phyloP scores from a whole-genome alignment of 2,113 vertebrate species.

The Chroicocephalus ridibundus region DNA sequence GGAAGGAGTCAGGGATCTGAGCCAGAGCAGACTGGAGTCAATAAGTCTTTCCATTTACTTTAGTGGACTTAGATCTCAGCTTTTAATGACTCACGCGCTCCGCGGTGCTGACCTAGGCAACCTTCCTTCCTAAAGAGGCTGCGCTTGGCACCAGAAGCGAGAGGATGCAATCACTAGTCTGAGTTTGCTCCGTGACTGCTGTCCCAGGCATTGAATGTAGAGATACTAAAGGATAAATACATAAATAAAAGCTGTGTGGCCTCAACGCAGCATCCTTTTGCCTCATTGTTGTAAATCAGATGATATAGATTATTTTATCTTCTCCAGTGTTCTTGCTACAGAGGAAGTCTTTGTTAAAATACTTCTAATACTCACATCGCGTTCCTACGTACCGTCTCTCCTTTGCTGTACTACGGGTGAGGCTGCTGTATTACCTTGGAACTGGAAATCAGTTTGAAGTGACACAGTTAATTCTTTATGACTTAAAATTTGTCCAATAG shows the following conservation, averaged over 20 bases:
- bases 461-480: background rate
- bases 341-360: background rate
- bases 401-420: background rate
- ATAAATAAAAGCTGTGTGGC: background rate
- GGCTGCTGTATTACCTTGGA: background rate
- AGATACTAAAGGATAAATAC: background rate
- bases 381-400: background rate
- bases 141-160: background rate
- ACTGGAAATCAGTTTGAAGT: background rate
- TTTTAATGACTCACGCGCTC: background rate
- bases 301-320: background rate
- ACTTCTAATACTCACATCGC: background rate
- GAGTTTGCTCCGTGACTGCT: background rate
- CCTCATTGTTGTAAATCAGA: background rate
- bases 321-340: background rate
- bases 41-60: conserved; percentile 19
- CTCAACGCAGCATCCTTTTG: background rate
- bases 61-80: background rate
- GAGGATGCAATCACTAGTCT: background rate
- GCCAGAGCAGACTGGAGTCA: background rate
- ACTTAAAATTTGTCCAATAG: background rate
- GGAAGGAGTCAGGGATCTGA: background rate
- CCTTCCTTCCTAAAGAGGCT: background rate
- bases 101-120: background rate
- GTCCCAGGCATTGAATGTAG: background rate